These are phyloP conservation scores for Peribatodes rhomboidaria DNA, from an alignment of 2,888 invertebrate species.

Conservation along the genomic window DNA sequence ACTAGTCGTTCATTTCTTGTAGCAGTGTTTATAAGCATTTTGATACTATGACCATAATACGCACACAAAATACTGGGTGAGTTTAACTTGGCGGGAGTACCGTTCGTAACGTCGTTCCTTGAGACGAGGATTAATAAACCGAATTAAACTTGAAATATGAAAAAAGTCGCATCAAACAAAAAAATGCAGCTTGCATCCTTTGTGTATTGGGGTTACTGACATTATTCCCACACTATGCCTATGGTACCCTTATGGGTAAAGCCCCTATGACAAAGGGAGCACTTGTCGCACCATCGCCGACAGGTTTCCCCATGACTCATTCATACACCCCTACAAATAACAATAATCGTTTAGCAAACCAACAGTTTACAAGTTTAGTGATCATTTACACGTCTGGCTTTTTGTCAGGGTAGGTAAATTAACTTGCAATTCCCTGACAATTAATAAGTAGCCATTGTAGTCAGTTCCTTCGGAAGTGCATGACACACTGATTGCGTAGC, in stretches of 20 bases:
- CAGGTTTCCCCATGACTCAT: slow-evolving; percentile 42
- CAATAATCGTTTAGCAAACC: slow-evolving; percentile 1
- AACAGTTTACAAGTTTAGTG: neutral
- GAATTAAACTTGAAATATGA: no score
- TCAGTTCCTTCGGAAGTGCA: neutral
- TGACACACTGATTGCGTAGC: neutral
- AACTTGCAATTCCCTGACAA: no score
- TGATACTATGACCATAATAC: neutral
- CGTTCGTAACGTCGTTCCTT: no score
- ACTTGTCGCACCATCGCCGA: slow-evolving; percentile 18
- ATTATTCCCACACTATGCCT: neutral
- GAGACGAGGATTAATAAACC: no score
- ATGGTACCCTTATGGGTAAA: neutral
- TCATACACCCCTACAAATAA: slow-evolving; percentile 23
- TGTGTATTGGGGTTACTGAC: no score
- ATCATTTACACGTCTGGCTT: neutral
- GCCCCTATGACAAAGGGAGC: slow-evolving; percentile 15
- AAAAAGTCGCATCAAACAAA: no score
- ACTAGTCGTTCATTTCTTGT: neutral
- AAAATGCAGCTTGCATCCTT: no score
- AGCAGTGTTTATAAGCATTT: neutral
- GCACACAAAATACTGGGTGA: no score
- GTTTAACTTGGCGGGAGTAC: no score
- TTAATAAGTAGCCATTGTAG: no score
- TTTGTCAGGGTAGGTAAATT: neutral